Conservation (phyloP, 2,797 vertebrate species). For the Spondyliosoma cantharus region DNA sequence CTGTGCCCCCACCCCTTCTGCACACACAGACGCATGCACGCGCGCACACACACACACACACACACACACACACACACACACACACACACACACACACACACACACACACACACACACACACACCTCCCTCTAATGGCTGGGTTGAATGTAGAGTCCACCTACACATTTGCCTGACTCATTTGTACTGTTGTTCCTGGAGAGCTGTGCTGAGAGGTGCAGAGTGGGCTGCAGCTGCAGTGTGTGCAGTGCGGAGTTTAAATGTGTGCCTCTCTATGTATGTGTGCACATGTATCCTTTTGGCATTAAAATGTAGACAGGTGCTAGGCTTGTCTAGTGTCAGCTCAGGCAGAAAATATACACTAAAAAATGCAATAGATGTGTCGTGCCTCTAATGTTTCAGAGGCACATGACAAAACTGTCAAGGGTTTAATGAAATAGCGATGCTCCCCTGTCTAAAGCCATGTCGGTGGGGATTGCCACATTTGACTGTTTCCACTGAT, state of each 20-base stretch:
- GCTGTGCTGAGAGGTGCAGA: conserved; percentile 55
- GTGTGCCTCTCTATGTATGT: conserved; percentile 21
- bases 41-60: neutral
- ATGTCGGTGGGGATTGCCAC: neutral
- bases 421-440: conserved; percentile 22
- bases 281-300: conserved; percentile 34
- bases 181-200: conserved; percentile 62
- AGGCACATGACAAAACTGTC: conserved; percentile 35
- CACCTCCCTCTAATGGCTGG: conserved; percentile 58
- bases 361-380: conserved; percentile 50
- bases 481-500: conserved; percentile 4
- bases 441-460: neutral
- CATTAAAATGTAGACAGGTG: conserved; percentile 60
- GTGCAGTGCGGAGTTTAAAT: conserved; percentile 10
- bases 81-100: neutral
- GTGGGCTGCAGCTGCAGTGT: conserved; percentile 65
- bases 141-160: conserved; percentile 73
- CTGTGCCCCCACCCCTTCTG: too few species aligned
- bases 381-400: conserved; percentile 22
- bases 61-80: too few species aligned
- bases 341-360: conserved; percentile 45
- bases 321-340: conserved; percentile 53
- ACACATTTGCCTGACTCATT: conserved; percentile 74
- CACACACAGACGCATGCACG: neutral
- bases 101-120: conserved; percentile 24